A percentile compares a stretch with the other conserved stretches of the same genome.
phyloP scores from a whole-genome alignment of 1,140 invertebrate species.

The Philopotamus ludificatus region DNA sequence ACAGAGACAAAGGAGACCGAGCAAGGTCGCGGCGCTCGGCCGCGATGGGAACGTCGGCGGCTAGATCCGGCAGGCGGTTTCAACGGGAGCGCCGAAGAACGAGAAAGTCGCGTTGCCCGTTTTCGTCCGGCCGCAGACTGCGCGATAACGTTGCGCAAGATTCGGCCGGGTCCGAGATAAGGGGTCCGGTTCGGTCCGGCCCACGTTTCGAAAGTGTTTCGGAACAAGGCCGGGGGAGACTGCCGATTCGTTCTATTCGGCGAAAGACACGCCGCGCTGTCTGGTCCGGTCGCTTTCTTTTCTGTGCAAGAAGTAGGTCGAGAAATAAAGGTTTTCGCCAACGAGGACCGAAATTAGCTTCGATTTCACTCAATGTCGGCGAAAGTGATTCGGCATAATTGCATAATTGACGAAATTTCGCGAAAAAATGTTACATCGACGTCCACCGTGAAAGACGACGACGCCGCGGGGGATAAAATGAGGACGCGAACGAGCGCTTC shows the following conservation, averaged over 20 bases:
- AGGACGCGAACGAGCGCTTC: slow-evolving; percentile 2
- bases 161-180: no score
- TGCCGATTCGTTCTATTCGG: slow-evolving; percentile 1
- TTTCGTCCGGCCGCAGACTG: no score
- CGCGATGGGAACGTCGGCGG: background rate
- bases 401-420: background rate
- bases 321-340: background rate
- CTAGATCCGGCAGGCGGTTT: no score
- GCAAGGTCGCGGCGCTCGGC: background rate
- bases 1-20: background rate
- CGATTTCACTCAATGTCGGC: background rate
- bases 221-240: slow-evolving; percentile 9
- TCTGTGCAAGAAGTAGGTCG: background rate
- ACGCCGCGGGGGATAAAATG: background rate
- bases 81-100: no score
- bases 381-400: slow-evolving; percentile 3
- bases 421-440: no score
- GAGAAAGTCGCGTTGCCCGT: background rate
- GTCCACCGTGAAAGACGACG: no score
- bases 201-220: slow-evolving; percentile 15
- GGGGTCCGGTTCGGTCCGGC: no score
- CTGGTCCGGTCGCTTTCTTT: slow-evolving; percentile 32
- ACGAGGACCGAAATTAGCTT: background rate
- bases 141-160: no score
- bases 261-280: slow-evolving; percentile 22